Evolutionary conservation across 2,797 vertebrate genomes (phyloP).

Genomic region (Pseudochirops corinnae): DNA sequence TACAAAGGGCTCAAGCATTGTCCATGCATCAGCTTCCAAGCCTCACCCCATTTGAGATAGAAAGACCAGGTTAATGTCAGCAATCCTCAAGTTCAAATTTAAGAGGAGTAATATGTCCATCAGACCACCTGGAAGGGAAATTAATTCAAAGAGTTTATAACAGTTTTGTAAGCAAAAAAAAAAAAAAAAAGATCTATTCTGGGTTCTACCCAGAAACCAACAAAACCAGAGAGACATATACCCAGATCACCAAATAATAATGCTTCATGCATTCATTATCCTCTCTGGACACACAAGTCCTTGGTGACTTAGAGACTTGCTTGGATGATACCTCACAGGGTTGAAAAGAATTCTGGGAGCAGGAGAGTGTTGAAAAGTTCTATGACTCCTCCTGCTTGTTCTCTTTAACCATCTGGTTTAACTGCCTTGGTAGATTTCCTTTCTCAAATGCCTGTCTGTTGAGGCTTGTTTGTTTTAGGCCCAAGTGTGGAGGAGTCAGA

Average conservation of each 20-base stretch:
- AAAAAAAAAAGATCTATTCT: background rate
- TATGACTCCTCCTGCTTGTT: background rate
- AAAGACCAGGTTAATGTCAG: background rate
- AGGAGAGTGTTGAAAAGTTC: background rate
- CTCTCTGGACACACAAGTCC: background rate
- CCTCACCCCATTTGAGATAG: background rate
- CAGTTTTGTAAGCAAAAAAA: background rate
- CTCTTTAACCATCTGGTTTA: background rate
- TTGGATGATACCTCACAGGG: background rate
- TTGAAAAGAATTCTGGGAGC: background rate
- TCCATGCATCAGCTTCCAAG: background rate
- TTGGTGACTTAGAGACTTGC: background rate
- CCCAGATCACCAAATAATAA: background rate
- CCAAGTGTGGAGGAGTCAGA: background rate
- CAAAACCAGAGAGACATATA: background rate
- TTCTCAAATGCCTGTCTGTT: background rate
- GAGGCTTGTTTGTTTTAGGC: background rate
- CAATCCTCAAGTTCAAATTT: background rate
- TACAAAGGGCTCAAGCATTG: background rate
- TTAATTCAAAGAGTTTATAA: background rate
- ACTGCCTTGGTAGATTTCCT: background rate
- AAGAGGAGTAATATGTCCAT: background rate
- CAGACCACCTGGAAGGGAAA: background rate
- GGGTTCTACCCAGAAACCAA: background rate
- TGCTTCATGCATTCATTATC: background rate